Base-by-base conservation (phyloP, 1,140 invertebrate species). In the Lycorma delicatula region DNA sequence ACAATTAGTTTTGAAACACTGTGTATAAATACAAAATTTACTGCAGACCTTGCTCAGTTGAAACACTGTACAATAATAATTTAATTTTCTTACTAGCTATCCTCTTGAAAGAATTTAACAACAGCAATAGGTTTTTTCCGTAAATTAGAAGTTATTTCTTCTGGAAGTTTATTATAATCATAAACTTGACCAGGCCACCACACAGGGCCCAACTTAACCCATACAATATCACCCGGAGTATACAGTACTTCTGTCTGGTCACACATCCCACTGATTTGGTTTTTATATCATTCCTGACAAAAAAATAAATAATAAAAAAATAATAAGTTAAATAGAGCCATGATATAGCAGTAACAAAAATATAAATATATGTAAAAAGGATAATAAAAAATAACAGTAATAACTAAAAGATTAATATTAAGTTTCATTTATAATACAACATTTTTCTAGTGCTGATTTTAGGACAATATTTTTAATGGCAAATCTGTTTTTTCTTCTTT, bases 71-170 rank as follows among this genome's bases (percentile, higher is more conserved):
- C n/a, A n/a, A n/a, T 34, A 9, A 9, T 34, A n/a, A n/a, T 34
- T 9, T n/a, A 55, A 28, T 18, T 27, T 46, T 79, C 84, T 85
- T 78, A 90, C 87, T 80, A 89, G 59, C 78, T 76, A 63, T 86
- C 82, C 73, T 91, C 87, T 70, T 88, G 81, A 69, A 89, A 89
- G 72, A 89, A 91, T 65, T 86, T 86, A 11, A 91, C 87, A 67
- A 83, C 79, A 36, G 85, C 84, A 60, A 89, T 81, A 29, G 81
- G 77, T 64, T 85, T 86, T 58, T 79, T 82, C 65, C 79, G 71
- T 56, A 84, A 78, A 59, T 80, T 74, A 2, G 38, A 25, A 46
- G 75, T 74, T 58, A 84, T 70, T 51, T 85, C 76, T 60, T 81
- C 80, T 52, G 78, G 74, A 1, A 82, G 79, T 44, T 85, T 70